Conservation (phyloP, 2,797 vertebrate genomes). For the Nannoperca obscura region DNA sequence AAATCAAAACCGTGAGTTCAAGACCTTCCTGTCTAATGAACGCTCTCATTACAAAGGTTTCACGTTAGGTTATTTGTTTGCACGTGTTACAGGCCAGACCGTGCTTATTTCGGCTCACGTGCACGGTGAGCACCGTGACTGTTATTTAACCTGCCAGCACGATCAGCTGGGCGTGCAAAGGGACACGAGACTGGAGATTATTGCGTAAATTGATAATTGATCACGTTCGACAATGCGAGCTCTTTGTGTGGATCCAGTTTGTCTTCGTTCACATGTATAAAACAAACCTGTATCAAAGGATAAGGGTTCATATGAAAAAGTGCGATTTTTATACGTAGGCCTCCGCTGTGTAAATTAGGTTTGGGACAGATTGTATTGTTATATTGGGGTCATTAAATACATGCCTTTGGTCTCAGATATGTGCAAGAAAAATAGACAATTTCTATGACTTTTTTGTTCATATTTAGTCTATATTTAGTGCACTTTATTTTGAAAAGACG, state of each 20-base stretch:
- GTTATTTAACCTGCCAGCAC: not conserved
- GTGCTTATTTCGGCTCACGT: not conserved
- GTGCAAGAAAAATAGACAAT: not conserved
- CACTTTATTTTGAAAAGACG: not conserved
- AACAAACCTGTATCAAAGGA: not conserved
- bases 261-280: not conserved
- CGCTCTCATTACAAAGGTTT: not conserved
- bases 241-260: not conserved
- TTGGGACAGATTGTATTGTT: not conserved
- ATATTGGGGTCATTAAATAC: not conserved
- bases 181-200: not conserved
- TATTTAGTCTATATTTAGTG: not conserved
- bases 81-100: not conserved
- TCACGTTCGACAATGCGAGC: not conserved
- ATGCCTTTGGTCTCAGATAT: no score
- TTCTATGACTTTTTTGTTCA: not conserved
- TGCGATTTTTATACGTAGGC: not conserved
- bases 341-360: not conserved
- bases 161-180: not conserved
- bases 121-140: not conserved
- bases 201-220: not conserved
- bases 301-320: not conserved
- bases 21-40: not conserved
- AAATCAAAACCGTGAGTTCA: not conserved
- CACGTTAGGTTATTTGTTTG: not conserved